Evolutionary conservation across 2,888 invertebrate genomes (phyloP), one percentile per base, ranked within the genome.

Genomic region (Macaria liturata): DNA sequence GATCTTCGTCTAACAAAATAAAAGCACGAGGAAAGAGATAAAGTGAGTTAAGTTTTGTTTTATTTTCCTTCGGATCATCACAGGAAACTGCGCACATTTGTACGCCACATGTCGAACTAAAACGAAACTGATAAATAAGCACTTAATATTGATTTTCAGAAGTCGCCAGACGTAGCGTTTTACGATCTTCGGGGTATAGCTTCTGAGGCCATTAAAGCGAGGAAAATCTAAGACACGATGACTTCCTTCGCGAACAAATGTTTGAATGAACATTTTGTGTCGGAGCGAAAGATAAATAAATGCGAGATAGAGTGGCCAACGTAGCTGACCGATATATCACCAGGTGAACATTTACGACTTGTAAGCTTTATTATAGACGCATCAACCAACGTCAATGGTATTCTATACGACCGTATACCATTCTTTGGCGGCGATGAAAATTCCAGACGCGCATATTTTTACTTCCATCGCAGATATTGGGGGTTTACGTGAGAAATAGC

Each of bases 381-480:
- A 80, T 78, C 75, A n/a, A 42, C 9, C 42, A 72, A 71, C 74
- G 75, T 75, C 75, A 72, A 71, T 70, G 66, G 57, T 72, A 66
- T 57, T 75, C 72, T 74, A 69, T 78, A 78, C 67, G 69, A 74
- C 61, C 64, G 70, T 68, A 77, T 75, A 74, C 75, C 74, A 79
- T 81, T 79, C 76, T 77, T 74, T 67, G 68, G 61, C 61, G 62
- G 65, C 71, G 69, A 78, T 78, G 69, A 77, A 83, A 76, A 82
- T 82, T 80, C 76, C 74, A 75, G 72, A 67, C 45, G 39, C 9
- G 66, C 72, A 75, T 84, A 83, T 81, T 80, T 81, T 81, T 81
- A 78, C 76, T 71, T 66, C 68, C 67, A 76, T 72, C 68, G 64
- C 59, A 70, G 73, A 78, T 75, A 76, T 75, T 66, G 60, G 67